Conservation (phyloP, 2,113 vertebrate genomes). For the Petromus typicus region DNA sequence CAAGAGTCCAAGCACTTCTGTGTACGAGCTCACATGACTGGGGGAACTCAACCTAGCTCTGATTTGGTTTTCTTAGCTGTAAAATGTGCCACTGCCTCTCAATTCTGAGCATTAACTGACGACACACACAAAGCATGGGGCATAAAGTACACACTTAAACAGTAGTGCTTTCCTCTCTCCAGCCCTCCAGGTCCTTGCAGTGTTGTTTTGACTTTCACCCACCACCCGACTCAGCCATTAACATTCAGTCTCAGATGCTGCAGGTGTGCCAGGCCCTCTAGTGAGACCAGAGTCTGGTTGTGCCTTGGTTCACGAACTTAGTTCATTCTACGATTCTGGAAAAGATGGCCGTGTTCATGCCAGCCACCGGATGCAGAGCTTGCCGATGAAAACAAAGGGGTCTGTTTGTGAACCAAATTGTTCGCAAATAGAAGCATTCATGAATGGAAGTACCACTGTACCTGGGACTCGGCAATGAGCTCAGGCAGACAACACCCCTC, state of each 20-base stretch:
- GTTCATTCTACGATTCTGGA: neutral
- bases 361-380: neutral
- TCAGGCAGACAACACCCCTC: neutral
- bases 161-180: neutral
- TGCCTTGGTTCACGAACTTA: neutral
- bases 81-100: neutral
- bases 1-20: too few species aligned
- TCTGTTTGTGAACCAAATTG: neutral
- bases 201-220: neutral
- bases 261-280: neutral
- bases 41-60: neutral
- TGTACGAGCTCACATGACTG: neutral
- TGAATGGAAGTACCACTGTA: neutral
- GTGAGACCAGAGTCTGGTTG: neutral
- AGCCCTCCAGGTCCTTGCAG: neutral
- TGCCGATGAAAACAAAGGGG: neutral
- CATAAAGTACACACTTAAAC: neutral
- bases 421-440: neutral
- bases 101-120: too few species aligned
- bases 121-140: fast-evolving
- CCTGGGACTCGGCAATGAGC: neutral
- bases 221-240: fast-evolving
- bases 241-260: neutral
- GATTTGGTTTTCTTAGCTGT: neutral
- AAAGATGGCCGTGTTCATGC: neutral